phyloP scores from a whole-genome alignment of 2,888 invertebrate genomes.

The Myathropa florea region DNA sequence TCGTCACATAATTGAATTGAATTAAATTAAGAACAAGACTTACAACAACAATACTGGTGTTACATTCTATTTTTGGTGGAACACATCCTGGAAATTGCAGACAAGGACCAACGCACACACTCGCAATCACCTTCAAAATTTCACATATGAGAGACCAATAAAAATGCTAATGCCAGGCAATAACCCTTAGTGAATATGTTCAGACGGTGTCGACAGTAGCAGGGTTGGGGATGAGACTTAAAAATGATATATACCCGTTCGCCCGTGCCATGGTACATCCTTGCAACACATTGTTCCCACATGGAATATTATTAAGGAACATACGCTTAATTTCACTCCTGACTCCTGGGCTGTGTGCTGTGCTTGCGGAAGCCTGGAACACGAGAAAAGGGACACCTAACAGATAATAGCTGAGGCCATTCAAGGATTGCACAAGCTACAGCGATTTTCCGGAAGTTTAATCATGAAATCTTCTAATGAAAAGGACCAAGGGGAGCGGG shows the following conservation, averaged over 20 bases:
- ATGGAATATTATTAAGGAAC: conserved; percentile 55
- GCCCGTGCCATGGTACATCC: conserved; percentile 19
- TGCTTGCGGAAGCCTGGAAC: conserved; percentile 6
- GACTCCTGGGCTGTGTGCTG: conserved; percentile 1
- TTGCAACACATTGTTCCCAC: conserved; percentile 65
- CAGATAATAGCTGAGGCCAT: conserved; percentile 49
- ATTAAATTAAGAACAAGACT: conserved; percentile 53
- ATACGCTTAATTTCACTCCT: conserved; percentile 60
- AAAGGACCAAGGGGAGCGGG: not conserved
- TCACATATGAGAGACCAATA: conserved; percentile 46
- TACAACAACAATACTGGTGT: conserved; percentile 48
- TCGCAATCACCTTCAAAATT: not conserved
- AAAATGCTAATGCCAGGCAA: conserved; percentile 69
- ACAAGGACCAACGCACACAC: conserved; percentile 25
- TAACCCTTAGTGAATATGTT: conserved; percentile 69
- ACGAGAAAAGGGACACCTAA: conserved; percentile 24
- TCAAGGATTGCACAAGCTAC: conserved; percentile 38
- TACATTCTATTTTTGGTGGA: conserved; percentile 36
- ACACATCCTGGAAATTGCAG: conserved; percentile 45
- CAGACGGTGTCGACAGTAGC: conserved; percentile 16
- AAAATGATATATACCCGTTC: conserved; percentile 52
- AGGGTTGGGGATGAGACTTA: conserved; percentile 33
- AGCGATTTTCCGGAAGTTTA: conserved; percentile 48
- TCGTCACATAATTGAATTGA: conserved; percentile 66
- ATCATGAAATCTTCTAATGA: conserved; percentile 57